Evolutionary conservation across 2,797 vertebrate genomes (phyloP).

Genomic region (Pangasius sanitwongsei): DNA sequence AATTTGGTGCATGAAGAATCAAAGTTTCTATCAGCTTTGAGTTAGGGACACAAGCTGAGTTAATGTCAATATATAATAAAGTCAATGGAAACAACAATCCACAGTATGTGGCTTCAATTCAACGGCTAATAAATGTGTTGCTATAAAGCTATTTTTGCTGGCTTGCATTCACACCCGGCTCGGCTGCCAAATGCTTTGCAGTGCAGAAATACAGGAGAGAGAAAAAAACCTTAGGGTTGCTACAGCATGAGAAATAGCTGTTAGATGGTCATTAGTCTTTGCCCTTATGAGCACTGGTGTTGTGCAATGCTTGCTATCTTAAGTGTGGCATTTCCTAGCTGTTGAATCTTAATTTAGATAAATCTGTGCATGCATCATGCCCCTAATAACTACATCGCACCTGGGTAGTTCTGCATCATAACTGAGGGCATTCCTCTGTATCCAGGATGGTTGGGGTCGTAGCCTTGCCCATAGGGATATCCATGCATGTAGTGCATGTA

Average conservation of each 20-base stretch:
- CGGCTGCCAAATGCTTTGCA: conserved; percentile 32
- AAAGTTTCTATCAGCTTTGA: background rate
- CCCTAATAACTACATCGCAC: conserved; percentile 65
- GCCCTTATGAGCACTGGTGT: conserved; percentile 7
- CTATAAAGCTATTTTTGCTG: conserved; percentile 42
- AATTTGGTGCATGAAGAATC: background rate
- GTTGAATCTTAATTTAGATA: background rate
- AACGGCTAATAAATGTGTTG: conserved; percentile 38
- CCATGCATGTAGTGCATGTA: conserved; percentile 97
- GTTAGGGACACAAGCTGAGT: background rate
- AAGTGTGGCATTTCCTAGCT: background rate
- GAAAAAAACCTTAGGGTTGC: background rate
- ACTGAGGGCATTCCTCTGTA: conserved; percentile 92
- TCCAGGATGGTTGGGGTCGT: conserved; percentile 90
- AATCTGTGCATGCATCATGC: too few species aligned
- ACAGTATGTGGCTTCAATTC: conserved; percentile 26
- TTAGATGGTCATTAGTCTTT: conserved; percentile 22
- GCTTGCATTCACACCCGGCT: conserved; percentile 31
- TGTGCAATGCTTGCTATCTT: conserved; percentile 21
- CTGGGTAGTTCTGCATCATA: conserved; percentile 99
- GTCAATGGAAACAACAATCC: conserved; percentile 32
- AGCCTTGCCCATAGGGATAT: conserved; percentile 91
- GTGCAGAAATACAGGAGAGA: conserved; percentile 12
- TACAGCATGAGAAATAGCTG: conserved; percentile 29
- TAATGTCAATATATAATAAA: conserved; percentile 20